Base-by-base conservation (phyloP, 2,113 vertebrate genomes). In the Paratilapia polleni region DNA sequence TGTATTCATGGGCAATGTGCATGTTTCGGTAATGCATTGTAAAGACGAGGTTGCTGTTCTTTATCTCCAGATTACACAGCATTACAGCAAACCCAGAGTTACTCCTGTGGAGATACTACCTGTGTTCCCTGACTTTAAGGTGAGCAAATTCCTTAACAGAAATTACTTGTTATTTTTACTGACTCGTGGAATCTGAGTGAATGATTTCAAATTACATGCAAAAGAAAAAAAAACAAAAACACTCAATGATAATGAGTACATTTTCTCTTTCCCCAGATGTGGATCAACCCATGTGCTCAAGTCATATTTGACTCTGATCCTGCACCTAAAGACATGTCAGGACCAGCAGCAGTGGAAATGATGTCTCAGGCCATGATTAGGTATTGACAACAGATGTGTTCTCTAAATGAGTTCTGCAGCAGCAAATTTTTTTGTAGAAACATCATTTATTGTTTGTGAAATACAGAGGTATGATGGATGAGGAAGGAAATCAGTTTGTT, bases 341-440 rank as follows among this genome's bases (percentile, higher is more conserved):
- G 92, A 0, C 86, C 96, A 0, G 95, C 96, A 1, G 97, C 95
- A 0, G 94, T 98, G 24, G 97, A 98, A 2, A 98, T 98, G 97
- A 99, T 99, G 98, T 98, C 98, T 62, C 98, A 99, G 93, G 98
- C 97, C 76, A 99, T 99, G 98, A 99, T 99, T 95, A 97, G 98
- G 98, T 97, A 43, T 58, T 34, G 77, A 11, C 13, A 74, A n/a
- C 56, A 34, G 34, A 73, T 6, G 8, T 34, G 3, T 31, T 47
- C 5, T 34, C 5, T 52, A 1, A 4, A 26, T 14, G 10, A 41
- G 2, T 22, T 1, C 20, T 14, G 3, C 2, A 31, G 15, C 0
- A 10, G 3, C 12, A 14, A 8, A 2, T 6, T 19, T 10, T 24
- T 49, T 60, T 57, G n/a, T 4, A 31, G 47, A 13, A 73, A 56